A percentile compares a stretch with the other conserved stretches of the same genome.
phyloP scores from a whole-genome alignment of 2,113 vertebrate species.

The Tachuris rubrigastra region DNA sequence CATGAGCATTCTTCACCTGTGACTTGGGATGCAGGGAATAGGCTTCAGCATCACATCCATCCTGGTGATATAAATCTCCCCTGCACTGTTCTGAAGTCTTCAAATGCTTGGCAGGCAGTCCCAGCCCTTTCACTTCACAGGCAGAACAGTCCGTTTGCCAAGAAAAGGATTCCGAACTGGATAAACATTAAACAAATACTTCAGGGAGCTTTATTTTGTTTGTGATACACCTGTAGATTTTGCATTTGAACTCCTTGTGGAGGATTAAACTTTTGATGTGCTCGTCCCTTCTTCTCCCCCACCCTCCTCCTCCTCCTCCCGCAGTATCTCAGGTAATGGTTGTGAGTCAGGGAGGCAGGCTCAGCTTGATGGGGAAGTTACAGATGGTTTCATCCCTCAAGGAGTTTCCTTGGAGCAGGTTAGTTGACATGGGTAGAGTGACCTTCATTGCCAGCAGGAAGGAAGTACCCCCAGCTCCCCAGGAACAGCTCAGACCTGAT shows the following conservation, averaged over 20 bases:
- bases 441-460: not conserved
- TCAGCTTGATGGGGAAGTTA: not conserved
- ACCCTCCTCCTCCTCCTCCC: not conserved
- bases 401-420: not conserved
- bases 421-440: not conserved
- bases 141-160: constrained; percentile 44
- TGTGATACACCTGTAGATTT: constrained; percentile 39
- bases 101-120: constrained; percentile 46
- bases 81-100: constrained; percentile 29
- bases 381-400: not conserved
- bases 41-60: not conserved
- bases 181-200: constrained; percentile 61
- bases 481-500: not conserved
- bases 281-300: not conserved
- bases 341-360: not conserved
- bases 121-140: constrained; percentile 42
- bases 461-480: not conserved
- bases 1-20: not conserved
- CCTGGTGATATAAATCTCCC: not conserved
- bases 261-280: constrained; percentile 26
- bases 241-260: not conserved
- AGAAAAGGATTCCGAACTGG: constrained; percentile 53
- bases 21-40: not conserved
- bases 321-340: not conserved
- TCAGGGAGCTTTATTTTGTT: constrained; percentile 54